Conservation (phyloP, 2,888 invertebrate genomes). For the Campopleginae sp. region DNA sequence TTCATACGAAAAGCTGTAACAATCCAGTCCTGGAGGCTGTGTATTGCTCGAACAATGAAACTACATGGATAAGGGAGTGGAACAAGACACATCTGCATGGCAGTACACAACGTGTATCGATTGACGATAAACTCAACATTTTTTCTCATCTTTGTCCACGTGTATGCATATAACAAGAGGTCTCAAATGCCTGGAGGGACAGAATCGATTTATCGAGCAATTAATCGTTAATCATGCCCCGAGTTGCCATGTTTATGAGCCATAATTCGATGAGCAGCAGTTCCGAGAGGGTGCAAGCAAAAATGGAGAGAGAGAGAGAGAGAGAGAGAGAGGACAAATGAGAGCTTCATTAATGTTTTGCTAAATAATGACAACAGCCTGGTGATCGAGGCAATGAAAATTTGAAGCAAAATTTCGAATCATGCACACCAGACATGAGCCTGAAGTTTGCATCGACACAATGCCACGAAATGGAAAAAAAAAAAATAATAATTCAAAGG, state of each 20-base stretch:
- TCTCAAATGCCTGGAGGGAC: conserved; percentile 10
- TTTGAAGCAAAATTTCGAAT: conserved; percentile 2
- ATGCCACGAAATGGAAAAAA: no score
- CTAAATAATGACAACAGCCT: conserved; percentile 47
- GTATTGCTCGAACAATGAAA: neutral
- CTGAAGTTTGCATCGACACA: no score
- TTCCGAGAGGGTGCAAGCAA: conserved; percentile 5
- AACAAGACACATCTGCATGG: neutral
- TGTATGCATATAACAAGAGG: neutral
- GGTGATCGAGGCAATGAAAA: neutral
- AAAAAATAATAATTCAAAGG: neutral
- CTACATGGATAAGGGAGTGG: neutral
- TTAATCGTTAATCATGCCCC: conserved; percentile 64
- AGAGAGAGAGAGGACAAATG: neutral
- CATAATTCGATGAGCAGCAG: conserved; percentile 58
- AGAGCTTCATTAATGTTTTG: conserved; percentile 50
- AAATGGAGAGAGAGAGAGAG: conserved; percentile 1
- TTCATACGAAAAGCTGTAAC: conserved; percentile 8
- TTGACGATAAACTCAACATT: conserved; percentile 36
- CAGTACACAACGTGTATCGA: conserved; percentile 35
- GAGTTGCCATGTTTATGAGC: conserved; percentile 37
- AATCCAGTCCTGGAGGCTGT: neutral
- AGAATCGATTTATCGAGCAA: conserved; percentile 64
- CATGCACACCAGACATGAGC: no score
- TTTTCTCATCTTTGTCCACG: neutral